Conservation (phyloP, 2,113 vertebrate genomes). For the Myotis davidii region DNA sequence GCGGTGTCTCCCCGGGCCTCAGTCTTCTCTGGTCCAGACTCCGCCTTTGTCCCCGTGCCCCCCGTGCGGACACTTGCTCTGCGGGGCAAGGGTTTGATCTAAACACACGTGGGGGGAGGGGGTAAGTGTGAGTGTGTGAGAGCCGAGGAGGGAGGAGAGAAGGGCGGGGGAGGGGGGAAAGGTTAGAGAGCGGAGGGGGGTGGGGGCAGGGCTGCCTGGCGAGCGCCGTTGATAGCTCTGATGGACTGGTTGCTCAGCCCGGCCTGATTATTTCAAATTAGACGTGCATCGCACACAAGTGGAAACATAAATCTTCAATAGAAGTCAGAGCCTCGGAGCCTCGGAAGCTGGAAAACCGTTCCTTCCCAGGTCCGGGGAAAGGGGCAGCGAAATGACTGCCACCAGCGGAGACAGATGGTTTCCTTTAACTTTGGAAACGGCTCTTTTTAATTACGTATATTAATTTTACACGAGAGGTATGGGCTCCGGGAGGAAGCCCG, state of each 20-base stretch:
- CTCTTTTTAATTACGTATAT: conserved; percentile 78
- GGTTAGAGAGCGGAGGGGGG: conserved; percentile 43
- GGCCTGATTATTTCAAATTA: conserved; percentile 81
- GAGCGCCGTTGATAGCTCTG: conserved; percentile 51
- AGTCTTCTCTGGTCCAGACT: conserved; percentile 82
- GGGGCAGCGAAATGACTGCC: conserved; percentile 62
- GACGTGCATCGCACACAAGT: conserved; percentile 75
- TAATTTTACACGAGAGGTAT: conserved; percentile 76
- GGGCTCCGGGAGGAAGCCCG: conserved; percentile 65
- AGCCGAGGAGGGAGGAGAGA: background rate
- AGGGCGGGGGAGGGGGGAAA: background rate
- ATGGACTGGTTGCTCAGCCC: conserved; percentile 77
- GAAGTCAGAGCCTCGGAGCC: conserved; percentile 61
- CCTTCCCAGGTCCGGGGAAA: conserved; percentile 62
- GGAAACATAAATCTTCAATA: conserved; percentile 75
- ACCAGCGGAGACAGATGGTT: conserved; percentile 76
- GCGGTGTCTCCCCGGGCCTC: conserved; percentile 82
- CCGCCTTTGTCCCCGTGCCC: conserved; percentile 85
- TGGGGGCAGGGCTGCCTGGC: conserved; percentile 64
- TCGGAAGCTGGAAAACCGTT: conserved; percentile 66
- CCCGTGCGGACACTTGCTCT: conserved; percentile 81
- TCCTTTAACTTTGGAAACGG: conserved; percentile 72
- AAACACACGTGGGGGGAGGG: conserved; percentile 73
- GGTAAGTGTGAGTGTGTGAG: conserved; percentile 8
- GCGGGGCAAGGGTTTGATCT: conserved; percentile 83